These are phyloP conservation scores for Ischnura elegans DNA, from an alignment of 2,888 invertebrate species.

Conservation along the genomic window DNA sequence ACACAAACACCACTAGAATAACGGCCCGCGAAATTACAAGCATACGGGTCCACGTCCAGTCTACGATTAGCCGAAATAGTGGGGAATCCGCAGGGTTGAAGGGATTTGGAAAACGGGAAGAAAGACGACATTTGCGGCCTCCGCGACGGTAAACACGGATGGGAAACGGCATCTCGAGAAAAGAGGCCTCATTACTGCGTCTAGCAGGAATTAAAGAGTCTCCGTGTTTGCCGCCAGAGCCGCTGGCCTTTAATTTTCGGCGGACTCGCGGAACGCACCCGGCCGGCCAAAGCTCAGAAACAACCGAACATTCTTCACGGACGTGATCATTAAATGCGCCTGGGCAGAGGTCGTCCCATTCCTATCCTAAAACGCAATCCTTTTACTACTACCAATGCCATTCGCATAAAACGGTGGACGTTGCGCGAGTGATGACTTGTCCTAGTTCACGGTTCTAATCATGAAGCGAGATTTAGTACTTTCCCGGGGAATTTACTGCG, in stretches of 20 bases:
- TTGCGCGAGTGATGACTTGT: background rate
- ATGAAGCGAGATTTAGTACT: no score
- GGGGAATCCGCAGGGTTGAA: background rate
- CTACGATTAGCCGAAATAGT: background rate
- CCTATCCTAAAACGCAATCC: background rate
- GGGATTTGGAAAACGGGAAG: constrained; percentile 13
- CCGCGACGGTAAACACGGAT: background rate
- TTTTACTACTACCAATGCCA: background rate
- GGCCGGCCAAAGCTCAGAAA: background rate
- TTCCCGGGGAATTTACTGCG: no score
- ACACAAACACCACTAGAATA: background rate
- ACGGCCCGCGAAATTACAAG: background rate
- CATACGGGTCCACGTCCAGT: background rate
- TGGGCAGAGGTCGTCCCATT: background rate
- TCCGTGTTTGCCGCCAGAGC: background rate
- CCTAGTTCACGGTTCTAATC: no score
- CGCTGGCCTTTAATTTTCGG: constrained; percentile 13
- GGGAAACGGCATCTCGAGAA: background rate
- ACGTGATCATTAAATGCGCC: background rate
- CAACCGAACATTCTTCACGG: background rate
- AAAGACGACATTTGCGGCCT: background rate
- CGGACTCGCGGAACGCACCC: background rate
- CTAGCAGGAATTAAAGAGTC: background rate
- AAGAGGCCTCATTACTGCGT: background rate
- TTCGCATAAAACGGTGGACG: background rate